Conservation (phyloP, 2,797 vertebrate species). For the Dryobates pubescens region DNA sequence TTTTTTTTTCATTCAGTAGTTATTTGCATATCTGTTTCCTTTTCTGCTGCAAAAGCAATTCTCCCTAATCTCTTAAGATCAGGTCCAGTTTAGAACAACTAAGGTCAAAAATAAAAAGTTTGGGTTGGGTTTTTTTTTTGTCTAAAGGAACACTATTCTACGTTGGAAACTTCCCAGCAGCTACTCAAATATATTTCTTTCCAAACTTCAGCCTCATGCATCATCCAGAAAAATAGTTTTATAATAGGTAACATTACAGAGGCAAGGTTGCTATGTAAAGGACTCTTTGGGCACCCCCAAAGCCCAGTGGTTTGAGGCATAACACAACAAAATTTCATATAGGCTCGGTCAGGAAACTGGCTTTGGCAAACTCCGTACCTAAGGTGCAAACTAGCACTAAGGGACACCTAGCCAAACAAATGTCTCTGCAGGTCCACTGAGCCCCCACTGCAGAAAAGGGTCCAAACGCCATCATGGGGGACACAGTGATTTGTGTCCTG, state of each 20-base stretch:
- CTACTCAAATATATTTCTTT: background rate
- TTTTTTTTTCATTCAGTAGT: background rate
- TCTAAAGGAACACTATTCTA: background rate
- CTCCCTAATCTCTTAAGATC: background rate
- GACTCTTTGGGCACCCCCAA: background rate
- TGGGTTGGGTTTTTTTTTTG: background rate
- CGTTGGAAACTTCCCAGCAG: background rate
- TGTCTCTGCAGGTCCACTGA: background rate
- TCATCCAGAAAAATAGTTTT: background rate
- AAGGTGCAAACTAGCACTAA: background rate
- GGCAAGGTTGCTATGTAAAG: background rate
- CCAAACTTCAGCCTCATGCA: background rate
- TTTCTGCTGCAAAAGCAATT: background rate
- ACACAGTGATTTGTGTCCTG: background rate
- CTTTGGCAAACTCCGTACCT: background rate
- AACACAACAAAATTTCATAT: background rate
- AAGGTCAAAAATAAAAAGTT: background rate
- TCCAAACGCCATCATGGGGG: background rate
- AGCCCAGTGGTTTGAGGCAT: background rate
- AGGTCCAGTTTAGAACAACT: background rate
- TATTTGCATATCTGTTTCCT: background rate
- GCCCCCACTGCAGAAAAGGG: background rate
- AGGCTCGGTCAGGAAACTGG: background rate
- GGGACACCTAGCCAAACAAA: background rate
- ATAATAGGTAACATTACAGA: background rate